These are phyloP conservation scores for Iphiclides podalirius DNA, from an alignment of 2,888 invertebrate species.

Conservation along the genomic window DNA sequence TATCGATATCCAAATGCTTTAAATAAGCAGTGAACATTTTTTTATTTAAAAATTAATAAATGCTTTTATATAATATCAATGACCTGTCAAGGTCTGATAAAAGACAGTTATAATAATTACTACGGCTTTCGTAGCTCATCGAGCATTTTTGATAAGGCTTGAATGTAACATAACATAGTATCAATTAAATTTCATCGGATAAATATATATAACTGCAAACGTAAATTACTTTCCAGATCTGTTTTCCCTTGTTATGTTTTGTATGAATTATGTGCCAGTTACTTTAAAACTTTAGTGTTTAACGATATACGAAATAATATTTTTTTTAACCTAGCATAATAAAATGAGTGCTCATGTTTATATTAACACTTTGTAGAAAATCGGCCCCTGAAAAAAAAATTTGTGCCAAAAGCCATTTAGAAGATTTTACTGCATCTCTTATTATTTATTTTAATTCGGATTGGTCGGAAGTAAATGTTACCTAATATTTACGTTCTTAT, in stretches of 20 bases:
- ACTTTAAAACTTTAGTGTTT: conserved; percentile 47
- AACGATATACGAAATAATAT: conserved; percentile 28
- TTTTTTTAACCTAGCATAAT: conserved; percentile 31
- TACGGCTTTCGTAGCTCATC: too few relatives aligned
- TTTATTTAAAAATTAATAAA: too few relatives aligned
- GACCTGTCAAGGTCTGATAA: too few relatives aligned
- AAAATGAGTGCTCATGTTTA: conserved; percentile 59
- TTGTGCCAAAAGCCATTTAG: conserved; percentile 58
- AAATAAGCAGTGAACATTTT: too few relatives aligned
- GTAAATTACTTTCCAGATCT: not conserved
- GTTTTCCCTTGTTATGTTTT: conserved; percentile 30
- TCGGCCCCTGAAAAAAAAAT: conserved; percentile 43
- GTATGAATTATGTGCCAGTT: conserved; percentile 75
- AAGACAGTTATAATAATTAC: too few relatives aligned
- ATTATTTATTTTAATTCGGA: conserved; percentile 47
- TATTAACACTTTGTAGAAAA: conserved; percentile 32
- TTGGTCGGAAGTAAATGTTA: conserved; percentile 45
- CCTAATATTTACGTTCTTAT: conserved; percentile 48
- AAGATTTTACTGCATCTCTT: conserved; percentile 6
- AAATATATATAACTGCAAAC: not conserved
- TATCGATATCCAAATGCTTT: too few relatives aligned
- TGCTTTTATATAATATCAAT: too few relatives aligned
- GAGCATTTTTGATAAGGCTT: too few relatives aligned
- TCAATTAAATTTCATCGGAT: too few relatives aligned
- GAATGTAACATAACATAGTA: conserved; percentile 10